Conservation (phyloP, 1,140 invertebrate species). For the Anoplolepis gracilipes region DNA sequence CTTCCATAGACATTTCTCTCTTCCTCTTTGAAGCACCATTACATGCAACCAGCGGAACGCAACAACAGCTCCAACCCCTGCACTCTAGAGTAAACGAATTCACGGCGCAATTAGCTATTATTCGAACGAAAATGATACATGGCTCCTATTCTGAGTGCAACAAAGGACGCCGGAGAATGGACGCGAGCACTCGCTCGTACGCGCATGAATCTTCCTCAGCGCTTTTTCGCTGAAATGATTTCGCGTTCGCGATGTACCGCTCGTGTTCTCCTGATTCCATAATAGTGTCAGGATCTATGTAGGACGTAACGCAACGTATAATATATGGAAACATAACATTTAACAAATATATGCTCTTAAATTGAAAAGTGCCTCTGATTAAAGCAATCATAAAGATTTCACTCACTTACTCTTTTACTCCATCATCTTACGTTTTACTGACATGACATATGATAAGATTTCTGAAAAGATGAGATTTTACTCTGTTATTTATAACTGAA, state of each 20-base stretch:
- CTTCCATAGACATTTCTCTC: constrained; percentile 49
- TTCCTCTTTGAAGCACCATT: constrained; percentile 40
- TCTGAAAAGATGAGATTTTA: too few relatives aligned
- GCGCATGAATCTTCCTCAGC: constrained; percentile 59
- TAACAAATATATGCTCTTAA: constrained; percentile 6
- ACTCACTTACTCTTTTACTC: too few relatives aligned
- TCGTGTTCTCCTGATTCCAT: constrained; percentile 16
- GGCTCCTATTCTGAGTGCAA: constrained; percentile 61
- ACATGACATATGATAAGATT: too few relatives aligned
- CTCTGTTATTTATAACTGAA: too few relatives aligned
- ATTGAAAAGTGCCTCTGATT: too few relatives aligned
- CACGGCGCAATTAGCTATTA: constrained; percentile 60
- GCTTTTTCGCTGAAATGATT: constrained; percentile 58
- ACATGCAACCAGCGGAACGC: constrained; percentile 64
- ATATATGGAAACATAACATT: background rate
- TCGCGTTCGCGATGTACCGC: constrained; percentile 47
- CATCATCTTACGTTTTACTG: too few relatives aligned
- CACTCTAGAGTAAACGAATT: constrained; percentile 62
- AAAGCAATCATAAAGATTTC: too few relatives aligned
- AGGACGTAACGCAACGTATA: background rate
- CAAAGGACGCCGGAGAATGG: constrained; percentile 56
- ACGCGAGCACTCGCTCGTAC: constrained; percentile 43
- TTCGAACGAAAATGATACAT: constrained; percentile 63
- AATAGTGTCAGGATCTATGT: background rate
- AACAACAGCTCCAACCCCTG: constrained; percentile 75